Evolutionary conservation across 1,140 invertebrate genomes (phyloP), one percentile per base, ranked within the genome.

Genomic region (Caenorhabditis tropicalis): DNA sequence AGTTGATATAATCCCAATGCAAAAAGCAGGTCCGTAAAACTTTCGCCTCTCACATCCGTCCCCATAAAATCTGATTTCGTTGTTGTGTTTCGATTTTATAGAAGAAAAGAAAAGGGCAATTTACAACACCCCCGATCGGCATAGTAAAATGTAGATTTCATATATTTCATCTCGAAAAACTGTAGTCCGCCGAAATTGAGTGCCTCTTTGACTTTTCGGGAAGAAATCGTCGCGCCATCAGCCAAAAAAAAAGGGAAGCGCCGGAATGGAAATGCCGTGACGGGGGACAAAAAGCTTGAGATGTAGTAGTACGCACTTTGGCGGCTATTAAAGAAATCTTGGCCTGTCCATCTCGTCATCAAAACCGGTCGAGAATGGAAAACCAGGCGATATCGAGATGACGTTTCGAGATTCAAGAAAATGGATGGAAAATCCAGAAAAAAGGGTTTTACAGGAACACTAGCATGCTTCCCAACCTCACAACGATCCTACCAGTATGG

Each of bases 401-500:
- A 74, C 65, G 29, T 4, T 74, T 74, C 65, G 65, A 43, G 65
- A 74, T 46, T 46, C 19, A n/a, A n/a, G n/a, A n/a, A n/a, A n/a
- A n/a, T n/a, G n/a, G n/a, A n/a, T n/a, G 12, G 36, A 74, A 74
- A 74, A 74, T 24, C 36, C 43, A 74, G 43, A 9, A 43, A 24
- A 74, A 36, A n/a, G 7, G 31, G 36, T 51, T 82, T 82, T 82
- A 16, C 82, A 82, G 82, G 82, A 39, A 51, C 60, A 31, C 48
- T 82, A 48, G 60, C 56, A 36, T 82, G 82, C 36, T 82, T 82
- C 36, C 82, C 82, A 31, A 82, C 82, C 6, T 39, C 56, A 24
- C 82, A 82, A 82, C 21, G 36, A 46, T 43, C 36, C 21, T 82
- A 82, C 60, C 82, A 82, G 82, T 82, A 82, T 82, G 82, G 82